These are phyloP conservation scores for Hystrix brachyura DNA, from an alignment of 2,113 vertebrate species.

Conservation along the genomic window DNA sequence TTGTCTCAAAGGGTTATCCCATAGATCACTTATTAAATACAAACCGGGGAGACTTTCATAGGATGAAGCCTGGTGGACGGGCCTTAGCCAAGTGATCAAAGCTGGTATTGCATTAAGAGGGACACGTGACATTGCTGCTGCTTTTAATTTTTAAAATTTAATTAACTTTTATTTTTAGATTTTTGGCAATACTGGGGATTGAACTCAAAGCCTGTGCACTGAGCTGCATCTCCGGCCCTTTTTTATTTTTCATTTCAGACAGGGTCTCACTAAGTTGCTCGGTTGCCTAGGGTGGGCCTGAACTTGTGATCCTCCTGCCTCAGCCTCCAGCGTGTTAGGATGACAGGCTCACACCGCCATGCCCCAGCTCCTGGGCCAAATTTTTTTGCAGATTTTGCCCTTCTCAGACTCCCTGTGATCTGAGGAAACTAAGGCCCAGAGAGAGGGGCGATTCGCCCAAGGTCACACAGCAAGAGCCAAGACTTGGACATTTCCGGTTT, in stretches of 20 bases:
- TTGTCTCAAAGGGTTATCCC: not conserved
- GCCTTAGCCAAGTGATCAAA: not conserved
- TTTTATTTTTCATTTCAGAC: not conserved
- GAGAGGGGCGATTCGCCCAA: not conserved
- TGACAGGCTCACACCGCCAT: not conserved
- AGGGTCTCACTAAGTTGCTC: not conserved
- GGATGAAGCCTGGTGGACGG: not conserved
- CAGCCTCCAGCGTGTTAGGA: not conserved
- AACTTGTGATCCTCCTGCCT: not conserved
- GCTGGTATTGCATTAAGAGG: not conserved
- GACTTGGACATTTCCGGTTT: not conserved
- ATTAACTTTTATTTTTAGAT: not conserved
- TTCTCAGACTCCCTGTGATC: not conserved
- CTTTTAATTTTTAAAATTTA: not conserved
- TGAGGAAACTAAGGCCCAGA: not conserved
- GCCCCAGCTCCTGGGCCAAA: not conserved
- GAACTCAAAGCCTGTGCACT: not conserved
- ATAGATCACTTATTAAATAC: not conserved
- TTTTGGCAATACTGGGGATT: not conserved
- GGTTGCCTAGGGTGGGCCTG: not conserved
- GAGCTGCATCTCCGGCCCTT: not conserved
- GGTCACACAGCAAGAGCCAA: not conserved
- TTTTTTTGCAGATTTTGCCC: not conserved
- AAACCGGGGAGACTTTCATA: not conserved
- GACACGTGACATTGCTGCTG: not conserved